Evolutionary conservation across 2,888 invertebrate species (phyloP).

Genomic region (Holacanthella duospinosa): DNA sequence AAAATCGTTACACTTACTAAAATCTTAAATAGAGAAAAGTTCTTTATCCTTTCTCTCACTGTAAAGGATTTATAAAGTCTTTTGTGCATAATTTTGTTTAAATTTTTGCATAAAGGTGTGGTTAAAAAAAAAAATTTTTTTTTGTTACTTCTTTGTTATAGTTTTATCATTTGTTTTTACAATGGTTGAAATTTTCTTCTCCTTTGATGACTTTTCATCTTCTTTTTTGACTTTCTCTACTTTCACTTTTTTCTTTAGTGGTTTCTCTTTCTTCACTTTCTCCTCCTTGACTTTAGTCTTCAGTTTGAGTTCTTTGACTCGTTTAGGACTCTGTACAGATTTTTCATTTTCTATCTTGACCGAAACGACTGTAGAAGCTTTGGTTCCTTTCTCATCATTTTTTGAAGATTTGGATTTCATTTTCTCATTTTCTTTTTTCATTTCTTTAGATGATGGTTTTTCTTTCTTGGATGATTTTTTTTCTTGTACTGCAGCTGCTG

Average conservation of each 20-base stretch:
- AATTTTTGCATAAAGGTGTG: no score
- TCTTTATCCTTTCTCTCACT: no score
- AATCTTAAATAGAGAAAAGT: no score
- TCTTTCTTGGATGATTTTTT: slow-evolving; percentile 14
- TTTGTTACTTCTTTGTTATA: no score
- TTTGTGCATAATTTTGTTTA: no score
- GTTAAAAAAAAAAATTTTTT: no score
- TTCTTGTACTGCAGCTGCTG: background rate
- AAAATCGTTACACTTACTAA: background rate
- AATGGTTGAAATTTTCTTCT: no score
- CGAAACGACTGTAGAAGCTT: no score
- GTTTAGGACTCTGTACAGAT: slow-evolving; percentile 16
- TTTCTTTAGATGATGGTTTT: slow-evolving; percentile 10
- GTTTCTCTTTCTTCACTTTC: slow-evolving; percentile 13
- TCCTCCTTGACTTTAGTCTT: no score
- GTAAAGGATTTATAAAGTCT: no score
- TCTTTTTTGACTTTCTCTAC: slow-evolving; percentile 11
- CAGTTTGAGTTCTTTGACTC: no score
- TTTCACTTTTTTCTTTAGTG: slow-evolving; percentile 17
- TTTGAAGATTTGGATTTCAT: background rate
- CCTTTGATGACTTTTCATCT: background rate
- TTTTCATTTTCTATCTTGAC: slow-evolving; percentile 8
- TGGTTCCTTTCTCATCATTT: slow-evolving; percentile 8
- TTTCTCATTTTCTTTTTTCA: background rate
- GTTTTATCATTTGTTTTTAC: no score